Base-by-base conservation (phyloP, 2,113 vertebrate species). In the Sinocyclocheilus rhinocerous region DNA sequence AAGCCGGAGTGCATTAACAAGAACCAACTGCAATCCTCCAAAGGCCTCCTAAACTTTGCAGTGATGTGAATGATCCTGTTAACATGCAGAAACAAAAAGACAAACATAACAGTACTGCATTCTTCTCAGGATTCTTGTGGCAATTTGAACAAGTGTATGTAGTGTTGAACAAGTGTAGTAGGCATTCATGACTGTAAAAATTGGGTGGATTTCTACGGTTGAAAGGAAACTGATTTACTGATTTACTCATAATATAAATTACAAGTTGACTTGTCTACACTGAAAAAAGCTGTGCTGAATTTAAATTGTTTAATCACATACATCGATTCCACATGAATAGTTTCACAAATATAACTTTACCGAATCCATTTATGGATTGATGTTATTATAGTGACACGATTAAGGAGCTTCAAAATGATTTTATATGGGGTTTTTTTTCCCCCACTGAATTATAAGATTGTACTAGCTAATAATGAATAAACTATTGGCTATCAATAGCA, bases 21-120 rank as follows among this genome's bases (percentile, higher is more conserved):
- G 65, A 83, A 61, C 36, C 61, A 70, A 65, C 57, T 65, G 18
- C 20, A 67, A 59, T 70, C 39, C 39, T 42, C 72, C 33, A 84
- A 75, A 55, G 29, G 50, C 10, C 39, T 50, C 0, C n/a, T 4
- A 65, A 10, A 61, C 69, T 75, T 36, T 59, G 33, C 6, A 36
- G 36, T 36, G 36, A 36, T 7, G 5, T 7, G 9, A 26, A 63
- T 52, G 45, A 65, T 76, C 24, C 24, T 16, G 33, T 45, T 36
- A 29, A 18, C 9, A 24, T 16, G 55, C n/a, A 76, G 12, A 26
- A 57, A 16, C 70, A 76, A n/a, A 55, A 78, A 57, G 7, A 76
- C 13, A 39, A 52, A 16, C 15, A 55, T 55, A 55, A 42, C 15
- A 24, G 2, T 39, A 39, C 29, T 61, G 6, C 42, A 24, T 78